Base-by-base conservation (phyloP, 35 echinoderm and acorn worm species). In the Apostichopus californicus region DNA sequence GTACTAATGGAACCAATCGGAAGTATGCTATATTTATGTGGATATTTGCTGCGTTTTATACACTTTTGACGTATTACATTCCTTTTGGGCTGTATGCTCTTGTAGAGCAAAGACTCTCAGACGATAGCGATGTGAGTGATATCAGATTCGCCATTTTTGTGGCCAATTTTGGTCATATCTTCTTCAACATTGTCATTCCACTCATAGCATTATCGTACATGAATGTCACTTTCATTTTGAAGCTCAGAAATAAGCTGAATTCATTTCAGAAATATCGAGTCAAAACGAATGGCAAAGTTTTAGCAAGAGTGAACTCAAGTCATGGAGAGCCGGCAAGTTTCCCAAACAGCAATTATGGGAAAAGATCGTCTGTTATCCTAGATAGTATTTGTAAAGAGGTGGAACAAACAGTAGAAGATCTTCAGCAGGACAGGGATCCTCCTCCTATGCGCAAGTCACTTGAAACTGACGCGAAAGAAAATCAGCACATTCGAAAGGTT, bases 201-300 rank as follows among this genome's bases (percentile, higher is more conserved):
- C 23, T 85, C 5, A 60, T 55, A 15, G 55, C 15, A 20, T 58
- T 85, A 18, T 58, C 57, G 5, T 56, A 59, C 55, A 85, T 60
- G 81, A 85, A 85, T 60, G 5, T 85, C 3, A 58, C 10, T 25
- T 85, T 85, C 52, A 85, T 85, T 22, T 11, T 85, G 8, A 85
- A 6, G 14, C 54, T 85, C 20, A 75, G 71, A n/a, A 75, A 75
- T 18, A 22, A 0, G n/a, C 17, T 75, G 71, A 24, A 75, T 24
- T 20, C 71, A n/a, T 6, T 75, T 18, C 15, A 58, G 21, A 22
- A 8, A 20, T 6, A 20, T 20, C 55, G 5, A n/a, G 20, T 11
- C 21, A 8, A 14, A 6, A 5, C 81, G 6, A 85, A 59, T 23
- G 7, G 14, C 20, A 85, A 85, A 0, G 34, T 0, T 46, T 46